A percentile compares a stretch with the other conserved stretches of the same genome.
phyloP scores from a whole-genome alignment of 1,140 invertebrate genomes.

The Stegodyphus dumicola region DNA sequence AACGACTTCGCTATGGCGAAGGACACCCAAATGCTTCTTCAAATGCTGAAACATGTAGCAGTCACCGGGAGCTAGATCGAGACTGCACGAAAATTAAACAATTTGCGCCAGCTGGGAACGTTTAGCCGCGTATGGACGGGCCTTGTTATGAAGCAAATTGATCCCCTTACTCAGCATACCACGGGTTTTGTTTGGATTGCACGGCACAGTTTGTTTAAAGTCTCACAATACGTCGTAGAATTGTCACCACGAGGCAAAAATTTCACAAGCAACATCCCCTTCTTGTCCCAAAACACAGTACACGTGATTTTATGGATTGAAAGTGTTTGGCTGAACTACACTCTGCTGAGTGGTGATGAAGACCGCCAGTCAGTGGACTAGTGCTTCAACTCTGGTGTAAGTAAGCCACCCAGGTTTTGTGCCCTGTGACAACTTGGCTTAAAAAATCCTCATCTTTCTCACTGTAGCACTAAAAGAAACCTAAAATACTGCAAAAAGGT shows the following conservation, averaged over 20 bases:
- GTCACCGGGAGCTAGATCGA: too few species aligned
- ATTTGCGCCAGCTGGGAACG: too few species aligned
- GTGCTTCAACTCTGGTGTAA: too few species aligned
- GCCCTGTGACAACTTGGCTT: background rate
- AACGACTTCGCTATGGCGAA: too few species aligned
- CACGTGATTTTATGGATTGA: background rate
- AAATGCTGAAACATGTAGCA: background rate
- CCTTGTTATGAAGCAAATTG: background rate
- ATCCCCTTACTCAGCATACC: background rate
- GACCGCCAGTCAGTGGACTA: too few species aligned
- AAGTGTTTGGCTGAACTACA: background rate
- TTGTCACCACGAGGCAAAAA: background rate
- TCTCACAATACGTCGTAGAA: background rate
- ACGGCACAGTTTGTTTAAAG: too few species aligned
- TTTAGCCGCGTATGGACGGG: background rate
- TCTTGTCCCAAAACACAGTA: background rate
- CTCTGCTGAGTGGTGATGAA: background rate
- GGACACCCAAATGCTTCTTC: too few species aligned
- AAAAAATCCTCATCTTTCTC: background rate
- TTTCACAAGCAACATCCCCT: background rate
- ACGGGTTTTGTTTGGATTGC: background rate
- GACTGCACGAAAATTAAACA: too few species aligned
- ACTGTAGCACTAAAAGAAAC: background rate
- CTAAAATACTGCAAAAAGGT: background rate
- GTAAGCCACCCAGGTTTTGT: too few species aligned